Evolutionary conservation across 1,140 invertebrate genomes (phyloP).

Genomic region (Cyrtorhinus lividipennis): DNA sequence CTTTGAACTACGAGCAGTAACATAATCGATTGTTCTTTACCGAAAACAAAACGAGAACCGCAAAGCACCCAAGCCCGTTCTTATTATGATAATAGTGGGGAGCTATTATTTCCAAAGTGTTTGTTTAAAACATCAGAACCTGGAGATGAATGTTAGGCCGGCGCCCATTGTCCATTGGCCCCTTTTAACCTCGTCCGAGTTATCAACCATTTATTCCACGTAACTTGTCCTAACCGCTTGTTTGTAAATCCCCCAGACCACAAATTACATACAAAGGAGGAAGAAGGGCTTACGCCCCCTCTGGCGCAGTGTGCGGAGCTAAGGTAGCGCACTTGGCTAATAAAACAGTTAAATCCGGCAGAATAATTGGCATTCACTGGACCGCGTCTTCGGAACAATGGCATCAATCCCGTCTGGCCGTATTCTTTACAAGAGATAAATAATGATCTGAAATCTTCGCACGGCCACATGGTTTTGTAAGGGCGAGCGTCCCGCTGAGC

Average conservation of each 20-base stretch:
- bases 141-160: conserved; percentile 5
- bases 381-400: background rate
- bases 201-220: conserved; percentile 17
- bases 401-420: background rate
- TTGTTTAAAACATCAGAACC: conserved; percentile 13
- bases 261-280: conserved; percentile 15
- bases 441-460: background rate
- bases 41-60: background rate
- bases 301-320: background rate
- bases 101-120: conserved; percentile 14
- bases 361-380: conserved; percentile 6
- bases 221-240: conserved; percentile 15
- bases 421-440: background rate
- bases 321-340: conserved; percentile 3
- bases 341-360: conserved; percentile 2
- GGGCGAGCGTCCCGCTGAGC: no score
- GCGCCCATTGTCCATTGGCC: conserved; percentile 11
- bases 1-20: no score
- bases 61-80: background rate
- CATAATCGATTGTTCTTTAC: background rate
- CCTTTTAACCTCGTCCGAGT: background rate
- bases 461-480: no score
- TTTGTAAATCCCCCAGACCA: conserved; percentile 11
- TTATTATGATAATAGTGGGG: conserved; percentile 14
- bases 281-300: background rate